A percentile compares a stretch with the other conserved stretches of the same genome.
These are phyloP conservation scores for Empis stercorea DNA, from an alignment of 2,888 invertebrate genomes.

Conservation along the genomic window DNA sequence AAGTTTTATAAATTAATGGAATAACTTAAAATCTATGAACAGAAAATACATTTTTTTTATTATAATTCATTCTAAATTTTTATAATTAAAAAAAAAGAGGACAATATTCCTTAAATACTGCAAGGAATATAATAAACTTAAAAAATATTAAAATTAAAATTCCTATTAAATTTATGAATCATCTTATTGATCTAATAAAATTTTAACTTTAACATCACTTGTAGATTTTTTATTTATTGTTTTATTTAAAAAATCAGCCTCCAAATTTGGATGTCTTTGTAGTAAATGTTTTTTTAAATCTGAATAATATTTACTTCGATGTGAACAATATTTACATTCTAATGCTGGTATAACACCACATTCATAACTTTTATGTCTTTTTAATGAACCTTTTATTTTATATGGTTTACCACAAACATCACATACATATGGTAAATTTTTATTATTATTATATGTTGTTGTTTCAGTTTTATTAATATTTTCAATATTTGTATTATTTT, in stretches of 20 bases:
- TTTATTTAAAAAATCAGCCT: slow-evolving; percentile 14
- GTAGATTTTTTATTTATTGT: no score
- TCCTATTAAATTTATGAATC: no score
- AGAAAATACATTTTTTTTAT: no score
- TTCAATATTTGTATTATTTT: background rate
- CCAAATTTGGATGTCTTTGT: slow-evolving; percentile 26
- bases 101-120: no score
- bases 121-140: no score
- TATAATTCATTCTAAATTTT: no score
- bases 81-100: no score
- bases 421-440: slow-evolving; percentile 41
- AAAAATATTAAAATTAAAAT: no score
- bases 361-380: slow-evolving; percentile 63
- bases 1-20: no score
- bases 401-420: slow-evolving; percentile 69
- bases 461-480: slow-evolving; percentile 1
- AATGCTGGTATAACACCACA: slow-evolving; percentile 40
- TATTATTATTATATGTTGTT: slow-evolving; percentile 9
- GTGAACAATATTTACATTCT: slow-evolving; percentile 31
- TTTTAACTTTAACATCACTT: no score
- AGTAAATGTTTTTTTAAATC: slow-evolving; percentile 33
- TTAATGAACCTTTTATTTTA: slow-evolving; percentile 65
- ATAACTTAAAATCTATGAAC: no score
- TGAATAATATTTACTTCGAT: slow-evolving; percentile 35
- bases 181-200: no score